Evolutionary conservation across 2,797 vertebrate genomes (phyloP), one percentile per base, ranked within the genome.

Genomic region (Xiphophorus birchmanni): DNA sequence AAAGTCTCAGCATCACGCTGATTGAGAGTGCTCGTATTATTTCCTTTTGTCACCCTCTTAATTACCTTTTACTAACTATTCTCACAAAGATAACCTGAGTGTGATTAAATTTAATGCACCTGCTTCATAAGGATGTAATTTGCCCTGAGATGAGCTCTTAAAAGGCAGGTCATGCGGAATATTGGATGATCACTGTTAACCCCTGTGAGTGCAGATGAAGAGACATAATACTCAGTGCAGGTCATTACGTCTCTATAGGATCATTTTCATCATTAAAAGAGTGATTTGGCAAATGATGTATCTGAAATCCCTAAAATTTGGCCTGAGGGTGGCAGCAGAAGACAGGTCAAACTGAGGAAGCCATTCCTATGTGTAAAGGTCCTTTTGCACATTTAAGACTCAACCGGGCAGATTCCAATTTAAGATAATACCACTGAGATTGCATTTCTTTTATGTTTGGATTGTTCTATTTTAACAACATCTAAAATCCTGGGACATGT

Each of bases 21-120:
- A 76, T 73, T 63, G 47, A 82, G 79, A 87, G 86, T 44, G 69
- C 78, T 82, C 18, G 82, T 74, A 79, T 86, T 86, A 65, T 76
- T 73, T 80, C 72, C 77, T 77, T 89, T 82, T 87, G 79, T 90
- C 79, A 75, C 75, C 77, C 80, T 79, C 47, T 75, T 90, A 85
- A 90, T 92, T 87, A 83, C 77, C 76, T 87, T 85, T 86, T 74
- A 77, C 73, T 45, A 82, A 76, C 75, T 84, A 75, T 76, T 83
- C 80, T 87, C 76, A 26, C 35, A 76, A 75, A 81, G 84, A 87
- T 83, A 86, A 89, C 80, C 65, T 15, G 18, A 48, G 67, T 11
- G 32, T 63, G 81, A 87, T 86, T 82, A 75, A 56, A 86, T 85
- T 82, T 45, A 79, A 67, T 54, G 72, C 44, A 82, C 67, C 45